A percentile compares a stretch with the other conserved stretches of the same genome.
phyloP scores from a whole-genome alignment of 2,888 invertebrate species.

The Coleophora deauratella region DNA sequence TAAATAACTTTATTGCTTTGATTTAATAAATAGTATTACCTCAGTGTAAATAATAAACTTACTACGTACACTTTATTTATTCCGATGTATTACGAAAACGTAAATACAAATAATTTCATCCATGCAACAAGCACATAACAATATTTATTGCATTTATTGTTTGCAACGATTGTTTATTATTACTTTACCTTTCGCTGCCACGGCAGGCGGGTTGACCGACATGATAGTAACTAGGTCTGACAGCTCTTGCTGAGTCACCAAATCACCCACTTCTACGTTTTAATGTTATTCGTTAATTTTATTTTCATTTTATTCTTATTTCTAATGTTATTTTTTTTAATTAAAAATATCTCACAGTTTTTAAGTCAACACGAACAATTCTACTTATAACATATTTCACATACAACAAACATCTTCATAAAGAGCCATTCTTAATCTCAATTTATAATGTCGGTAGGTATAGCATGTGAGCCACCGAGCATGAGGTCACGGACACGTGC shows the following conservation, averaged over 20 bases:
- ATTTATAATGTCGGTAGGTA: conserved; percentile 23
- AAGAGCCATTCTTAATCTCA: conserved; percentile 14
- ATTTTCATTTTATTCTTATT: too few species aligned
- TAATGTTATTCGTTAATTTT: too few species aligned
- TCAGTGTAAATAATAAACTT: too few species aligned
- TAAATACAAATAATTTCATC: too few species aligned
- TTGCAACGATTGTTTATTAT: background rate
- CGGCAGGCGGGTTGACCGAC: conserved; percentile 41
- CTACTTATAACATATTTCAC: background rate
- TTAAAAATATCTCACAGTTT: background rate
- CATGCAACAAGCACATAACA: too few species aligned
- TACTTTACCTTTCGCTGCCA: conserved; percentile 43
- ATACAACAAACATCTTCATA: background rate
- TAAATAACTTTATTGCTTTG: too few species aligned
- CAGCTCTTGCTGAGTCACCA: background rate
- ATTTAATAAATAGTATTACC: too few species aligned
- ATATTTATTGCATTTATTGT: too few species aligned
- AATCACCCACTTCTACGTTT: background rate
- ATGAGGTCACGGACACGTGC: conserved; percentile 22
- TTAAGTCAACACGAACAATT: conserved; percentile 1
- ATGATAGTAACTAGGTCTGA: conserved; percentile 18
- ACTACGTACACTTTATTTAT: too few species aligned
- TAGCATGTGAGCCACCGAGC: conserved; percentile 13
- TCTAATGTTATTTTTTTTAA: too few species aligned
- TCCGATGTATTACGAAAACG: too few species aligned